phyloP scores from a whole-genome alignment of 2,797 vertebrate species.

The Pelodytes ibericus region DNA sequence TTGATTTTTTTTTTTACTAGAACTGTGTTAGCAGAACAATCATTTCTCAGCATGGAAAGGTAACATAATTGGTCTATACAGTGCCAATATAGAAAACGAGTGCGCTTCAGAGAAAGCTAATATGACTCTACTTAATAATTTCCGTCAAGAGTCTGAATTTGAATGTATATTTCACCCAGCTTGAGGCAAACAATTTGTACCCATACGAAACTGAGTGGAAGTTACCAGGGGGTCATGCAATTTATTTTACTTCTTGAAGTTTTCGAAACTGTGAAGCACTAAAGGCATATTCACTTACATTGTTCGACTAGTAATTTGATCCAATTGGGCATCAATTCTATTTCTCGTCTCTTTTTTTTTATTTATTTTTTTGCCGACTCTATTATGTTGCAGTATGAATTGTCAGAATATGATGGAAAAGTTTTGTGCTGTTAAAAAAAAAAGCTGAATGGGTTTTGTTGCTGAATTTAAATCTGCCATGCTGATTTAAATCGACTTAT shows the following conservation, averaged over 20 bases:
- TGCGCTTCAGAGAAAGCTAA: slow-evolving; percentile 79
- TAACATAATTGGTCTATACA: slow-evolving; percentile 80
- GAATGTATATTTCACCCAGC: slow-evolving; percentile 78
- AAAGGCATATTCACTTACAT: slow-evolving; percentile 64
- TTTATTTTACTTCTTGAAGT: slow-evolving; percentile 75
- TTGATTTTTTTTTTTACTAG: slow-evolving; percentile 77
- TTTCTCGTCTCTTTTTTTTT: slow-evolving; percentile 42
- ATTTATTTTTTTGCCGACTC: slow-evolving; percentile 25
- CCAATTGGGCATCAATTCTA: slow-evolving; percentile 62
- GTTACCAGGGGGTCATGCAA: slow-evolving; percentile 73
- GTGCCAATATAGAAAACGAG: slow-evolving; percentile 75
- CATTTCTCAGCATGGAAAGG: slow-evolving; percentile 79
- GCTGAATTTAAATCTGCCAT: slow-evolving; percentile 32
- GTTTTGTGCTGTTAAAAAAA: slow-evolving; percentile 35
- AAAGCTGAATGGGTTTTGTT: slow-evolving; percentile 38
- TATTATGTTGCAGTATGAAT: slow-evolving; percentile 54
- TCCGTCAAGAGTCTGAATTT: slow-evolving; percentile 78
- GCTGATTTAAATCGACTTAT: slow-evolving; percentile 6
- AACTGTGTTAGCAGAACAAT: slow-evolving; percentile 79
- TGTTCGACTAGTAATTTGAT: slow-evolving; percentile 69
- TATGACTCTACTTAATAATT: slow-evolving; percentile 82
- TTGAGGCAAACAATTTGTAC: slow-evolving; percentile 80
- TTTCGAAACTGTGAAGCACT: slow-evolving; percentile 69
- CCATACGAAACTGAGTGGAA: slow-evolving; percentile 73
- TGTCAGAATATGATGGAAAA: slow-evolving; percentile 59